A percentile compares a stretch with the other conserved stretches of the same genome.
Conservation (phyloP, 2,888 invertebrate species). For the Philonicus albiceps region DNA sequence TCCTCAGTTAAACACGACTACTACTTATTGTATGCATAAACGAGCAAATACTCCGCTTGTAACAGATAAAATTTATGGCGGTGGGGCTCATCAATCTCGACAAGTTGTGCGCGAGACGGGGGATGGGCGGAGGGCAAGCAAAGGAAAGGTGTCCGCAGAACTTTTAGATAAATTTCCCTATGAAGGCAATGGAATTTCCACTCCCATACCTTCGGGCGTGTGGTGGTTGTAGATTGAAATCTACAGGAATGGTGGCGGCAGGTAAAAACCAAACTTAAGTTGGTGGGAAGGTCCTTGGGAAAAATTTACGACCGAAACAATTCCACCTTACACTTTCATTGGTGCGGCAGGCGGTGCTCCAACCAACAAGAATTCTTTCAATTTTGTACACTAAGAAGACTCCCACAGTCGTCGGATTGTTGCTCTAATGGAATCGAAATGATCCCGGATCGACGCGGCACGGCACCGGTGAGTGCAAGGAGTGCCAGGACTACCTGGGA, state of each 20-base stretch:
- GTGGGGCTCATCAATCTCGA: slow-evolving; percentile 47
- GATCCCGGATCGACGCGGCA: slow-evolving; percentile 14
- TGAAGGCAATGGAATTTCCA: neutral
- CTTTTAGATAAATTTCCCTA: slow-evolving; percentile 25
- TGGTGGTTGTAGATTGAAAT: neutral
- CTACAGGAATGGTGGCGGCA: neutral
- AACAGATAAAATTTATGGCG: slow-evolving; percentile 45
- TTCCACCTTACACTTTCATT: slow-evolving; percentile 27
- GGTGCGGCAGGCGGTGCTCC: neutral
- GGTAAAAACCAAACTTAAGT: neutral
- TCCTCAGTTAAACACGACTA: neutral
- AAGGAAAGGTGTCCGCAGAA: neutral
- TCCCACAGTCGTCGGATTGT: neutral
- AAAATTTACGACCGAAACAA: slow-evolving; percentile 31
- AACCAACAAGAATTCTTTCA: slow-evolving; percentile 15
- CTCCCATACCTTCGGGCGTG: neutral
- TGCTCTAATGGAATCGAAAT: slow-evolving; percentile 38
- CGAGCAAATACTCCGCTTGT: slow-evolving; percentile 16
- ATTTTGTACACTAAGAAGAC: slow-evolving; percentile 23
- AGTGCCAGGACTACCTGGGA: neutral
- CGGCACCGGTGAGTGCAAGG: neutral
- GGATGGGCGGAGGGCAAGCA: neutral
- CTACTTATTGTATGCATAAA: slow-evolving; percentile 12
- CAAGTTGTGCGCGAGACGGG: slow-evolving; percentile 19
- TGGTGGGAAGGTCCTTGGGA: slow-evolving; percentile 25